phyloP scores from a whole-genome alignment of 2,888 invertebrate genomes.

The Macrophya annulata region DNA sequence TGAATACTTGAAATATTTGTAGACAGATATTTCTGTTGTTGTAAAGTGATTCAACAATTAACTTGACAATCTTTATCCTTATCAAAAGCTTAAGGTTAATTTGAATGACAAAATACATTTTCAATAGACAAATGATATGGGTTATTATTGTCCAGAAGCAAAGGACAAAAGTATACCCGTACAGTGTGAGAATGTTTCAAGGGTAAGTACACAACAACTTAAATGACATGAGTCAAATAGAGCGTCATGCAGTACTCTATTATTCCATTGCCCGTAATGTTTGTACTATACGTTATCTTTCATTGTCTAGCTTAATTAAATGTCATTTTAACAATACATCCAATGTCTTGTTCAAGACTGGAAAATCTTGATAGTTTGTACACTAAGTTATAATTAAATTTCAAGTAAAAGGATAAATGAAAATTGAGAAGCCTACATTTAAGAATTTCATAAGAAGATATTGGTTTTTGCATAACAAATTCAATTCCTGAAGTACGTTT shows the following conservation, averaged over 20 bases:
- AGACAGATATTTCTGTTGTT: not conserved
- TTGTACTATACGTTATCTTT: conserved; percentile 6
- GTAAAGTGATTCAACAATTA: not conserved
- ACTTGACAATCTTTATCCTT: not conserved
- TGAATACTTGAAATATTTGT: not conserved
- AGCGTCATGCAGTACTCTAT: conserved; percentile 9
- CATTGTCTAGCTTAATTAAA: not conserved
- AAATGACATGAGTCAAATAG: conserved; percentile 41
- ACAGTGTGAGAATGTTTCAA: conserved; percentile 17
- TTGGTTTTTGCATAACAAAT: conserved; percentile 11
- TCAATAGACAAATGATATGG: not conserved
- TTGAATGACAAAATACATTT: not conserved
- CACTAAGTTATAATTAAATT: not conserved
- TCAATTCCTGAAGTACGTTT: not conserved
- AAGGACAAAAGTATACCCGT: not conserved
- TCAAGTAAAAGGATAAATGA: not conserved
- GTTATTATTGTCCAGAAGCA: not conserved
- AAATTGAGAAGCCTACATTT: not conserved
- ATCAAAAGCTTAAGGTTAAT: not conserved
- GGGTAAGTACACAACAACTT: conserved; percentile 12
- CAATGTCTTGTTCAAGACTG: not conserved
- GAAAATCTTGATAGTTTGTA: not conserved
- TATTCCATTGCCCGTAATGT: conserved; percentile 25
- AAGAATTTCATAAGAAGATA: conserved; percentile 6
- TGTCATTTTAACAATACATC: not conserved